phyloP scores from a whole-genome alignment of 2,888 invertebrate species.

The Ischnus inquisitorius region DNA sequence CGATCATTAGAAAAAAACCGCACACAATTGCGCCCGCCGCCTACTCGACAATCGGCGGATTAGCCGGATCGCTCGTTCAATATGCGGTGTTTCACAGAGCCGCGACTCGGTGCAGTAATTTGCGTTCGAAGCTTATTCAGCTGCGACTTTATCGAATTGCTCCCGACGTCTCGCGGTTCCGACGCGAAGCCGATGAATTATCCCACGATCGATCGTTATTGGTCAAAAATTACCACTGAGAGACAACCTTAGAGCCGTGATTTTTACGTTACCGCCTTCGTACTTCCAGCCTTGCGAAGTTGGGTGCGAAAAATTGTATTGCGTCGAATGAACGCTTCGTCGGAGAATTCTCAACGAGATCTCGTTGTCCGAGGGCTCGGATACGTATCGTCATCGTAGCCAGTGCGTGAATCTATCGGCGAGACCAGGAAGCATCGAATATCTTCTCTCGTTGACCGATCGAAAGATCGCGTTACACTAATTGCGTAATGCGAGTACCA shows the following conservation, averaged over 20 bases:
- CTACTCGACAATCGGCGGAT: conserved; percentile 49
- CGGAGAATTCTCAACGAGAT: background rate
- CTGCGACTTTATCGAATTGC: background rate
- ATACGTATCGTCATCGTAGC: conserved; percentile 39
- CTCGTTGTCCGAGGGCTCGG: background rate
- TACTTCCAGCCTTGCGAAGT: no score
- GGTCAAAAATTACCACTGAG: background rate
- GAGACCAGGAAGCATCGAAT: conserved; percentile 69
- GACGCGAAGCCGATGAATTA: conserved; percentile 29
- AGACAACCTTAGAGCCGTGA: background rate
- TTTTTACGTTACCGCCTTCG: background rate
- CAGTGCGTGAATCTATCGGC: conserved; percentile 51
- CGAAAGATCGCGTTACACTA: conserved; percentile 70
- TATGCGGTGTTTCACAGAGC: conserved; percentile 2
- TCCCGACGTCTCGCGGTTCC: background rate
- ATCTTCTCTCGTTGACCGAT: conserved; percentile 54
- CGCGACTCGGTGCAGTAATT: conserved; percentile 31
- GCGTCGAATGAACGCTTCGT: background rate
- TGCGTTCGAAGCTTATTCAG: conserved; percentile 48
- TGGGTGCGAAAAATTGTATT: background rate
- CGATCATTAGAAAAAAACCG: conserved; percentile 13
- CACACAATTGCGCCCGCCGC: conserved; percentile 48
- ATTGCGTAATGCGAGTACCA: conserved; percentile 66
- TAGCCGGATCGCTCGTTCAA: conserved; percentile 26
- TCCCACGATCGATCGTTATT: conserved; percentile 51